Evolutionary conservation across 1,140 invertebrate genomes (phyloP), one percentile per base, ranked within the genome.

Genomic region (Parasteatoda tepidariorum): DNA sequence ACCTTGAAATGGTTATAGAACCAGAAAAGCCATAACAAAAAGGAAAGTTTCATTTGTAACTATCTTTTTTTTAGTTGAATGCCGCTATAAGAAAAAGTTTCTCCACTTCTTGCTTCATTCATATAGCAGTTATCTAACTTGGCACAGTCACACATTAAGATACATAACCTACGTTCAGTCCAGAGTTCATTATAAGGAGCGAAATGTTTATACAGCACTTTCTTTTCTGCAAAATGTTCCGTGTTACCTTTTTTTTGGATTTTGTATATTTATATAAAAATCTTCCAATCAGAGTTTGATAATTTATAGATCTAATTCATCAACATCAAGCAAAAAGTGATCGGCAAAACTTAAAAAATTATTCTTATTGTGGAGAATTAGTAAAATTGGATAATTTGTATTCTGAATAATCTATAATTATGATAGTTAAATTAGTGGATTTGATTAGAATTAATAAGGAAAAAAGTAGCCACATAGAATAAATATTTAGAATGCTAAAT

Each of bases 91-190:
- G 59, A 22, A 57, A 59, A 30, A 75, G 73, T 34, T 57, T 57
- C 55, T 54, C 34, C 41, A 33, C 24, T 18, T 34, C 7, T 68
- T 68, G 54, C 30, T 18, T 38, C 73, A 22, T 57, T n/a, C n/a
- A n/a, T n/a, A n/a, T 48, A n/a, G 24, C 30, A 59, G 26, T 68
- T 68, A 24, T 68, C 76, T 79, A 79, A 48, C 76, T 79, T 79
- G 76, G 76, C 76, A 79, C 76, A 79, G 57, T 68, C 76, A 59
- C 66, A 68, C 76, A 55, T 31, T 57, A 38, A 64, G 34, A 61
- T n/a, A 68, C 76, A 68, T 24, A 55, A 54, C 64, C 74, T 64
- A 66, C 57, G 4, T 48, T 64, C 74, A 64, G 61, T 76, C 38
- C 59, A 28, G 15, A 75, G 71, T 75, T 62, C 13, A 15, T n/a